Percentiles rank a stretch among this genome's conserved stretches.
phyloP scores from a whole-genome alignment of 2,797 vertebrate genomes.

The Megaceryle alcyon region DNA sequence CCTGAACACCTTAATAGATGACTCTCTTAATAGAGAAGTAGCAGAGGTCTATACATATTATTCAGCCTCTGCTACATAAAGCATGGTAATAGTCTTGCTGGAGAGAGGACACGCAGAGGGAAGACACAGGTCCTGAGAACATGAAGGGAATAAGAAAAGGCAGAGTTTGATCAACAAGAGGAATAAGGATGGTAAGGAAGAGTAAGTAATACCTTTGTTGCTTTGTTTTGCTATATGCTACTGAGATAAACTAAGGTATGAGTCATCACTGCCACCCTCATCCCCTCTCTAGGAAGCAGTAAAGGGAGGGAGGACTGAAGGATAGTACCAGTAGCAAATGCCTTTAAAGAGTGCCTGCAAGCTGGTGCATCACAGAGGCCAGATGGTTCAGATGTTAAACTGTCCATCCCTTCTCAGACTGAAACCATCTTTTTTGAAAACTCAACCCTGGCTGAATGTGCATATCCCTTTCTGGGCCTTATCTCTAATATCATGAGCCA shows the following conservation, averaged over 20 bases:
- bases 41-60: not conserved
- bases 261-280: not conserved
- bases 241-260: not conserved
- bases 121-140: not conserved
- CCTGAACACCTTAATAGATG: not conserved
- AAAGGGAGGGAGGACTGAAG: not conserved
- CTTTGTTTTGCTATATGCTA: not conserved
- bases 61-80: not conserved
- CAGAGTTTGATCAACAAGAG: not conserved
- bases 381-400: not conserved
- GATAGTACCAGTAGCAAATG: not conserved
- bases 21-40: not conserved
- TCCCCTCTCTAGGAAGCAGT: not conserved
- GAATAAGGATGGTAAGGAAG: not conserved
- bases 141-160: not conserved
- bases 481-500: not conserved
- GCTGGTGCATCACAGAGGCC: not conserved
- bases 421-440: slow-evolving; percentile 11
- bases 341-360: not conserved
- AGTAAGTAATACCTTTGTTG: not conserved
- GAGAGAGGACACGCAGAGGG: not conserved
- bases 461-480: not conserved
- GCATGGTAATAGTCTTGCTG: not conserved
- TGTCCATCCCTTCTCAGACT: not conserved
- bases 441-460: not conserved